Evolutionary conservation across 2,888 invertebrate genomes (phyloP), one percentile per base, ranked within the genome.

Genomic region (Timema cristinae): DNA sequence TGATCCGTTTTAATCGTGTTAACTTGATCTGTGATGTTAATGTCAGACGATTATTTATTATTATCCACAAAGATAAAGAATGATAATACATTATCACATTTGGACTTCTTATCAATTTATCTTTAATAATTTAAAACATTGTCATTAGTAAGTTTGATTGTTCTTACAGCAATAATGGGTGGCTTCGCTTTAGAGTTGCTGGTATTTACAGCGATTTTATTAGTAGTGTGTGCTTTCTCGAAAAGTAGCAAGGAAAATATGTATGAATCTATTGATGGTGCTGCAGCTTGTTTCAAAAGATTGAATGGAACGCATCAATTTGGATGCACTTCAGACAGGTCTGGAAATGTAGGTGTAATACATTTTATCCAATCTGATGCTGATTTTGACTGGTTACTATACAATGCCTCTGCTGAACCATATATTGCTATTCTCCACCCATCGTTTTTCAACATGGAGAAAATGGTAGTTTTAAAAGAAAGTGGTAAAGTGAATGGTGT

Each of bases 241-340:
- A 32, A 32, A 32, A 32, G 32, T 32, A 87, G 90, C n/a, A 90
- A 89, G 80, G 90, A 91, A 79, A 90, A 90, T 83, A 94, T 95
- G 85, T 95, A 94, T 79, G 87, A 89, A 77, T 82, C 87, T 11
- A 88, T 95, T 70, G 85, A 87, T 77, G 91, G 90, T 67, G 87
- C 88, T 66, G 85, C 88, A 72, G 89, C 91, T 69, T 98, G 98
- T 84, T 95, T 95, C 80, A 87, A 96, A 75, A 87, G 95, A 74
- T 84, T 98, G 75, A 98, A 98, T 86, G 96, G 91, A 72, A 98
- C 98, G 11, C 94, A 97, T 84, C 95, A 97, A 84, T 91, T 92
- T 77, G 98, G 98, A 74, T 98, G 98, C 82, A 90, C 94, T 69
- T 95, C 94, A 50, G 83, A 86, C 75, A 85, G 88, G 71, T 88